A percentile compares a stretch with the other conserved stretches of the same genome.
phyloP scores from a whole-genome alignment of 1,140 invertebrate species.

The Drosophila parabipectinata region DNA sequence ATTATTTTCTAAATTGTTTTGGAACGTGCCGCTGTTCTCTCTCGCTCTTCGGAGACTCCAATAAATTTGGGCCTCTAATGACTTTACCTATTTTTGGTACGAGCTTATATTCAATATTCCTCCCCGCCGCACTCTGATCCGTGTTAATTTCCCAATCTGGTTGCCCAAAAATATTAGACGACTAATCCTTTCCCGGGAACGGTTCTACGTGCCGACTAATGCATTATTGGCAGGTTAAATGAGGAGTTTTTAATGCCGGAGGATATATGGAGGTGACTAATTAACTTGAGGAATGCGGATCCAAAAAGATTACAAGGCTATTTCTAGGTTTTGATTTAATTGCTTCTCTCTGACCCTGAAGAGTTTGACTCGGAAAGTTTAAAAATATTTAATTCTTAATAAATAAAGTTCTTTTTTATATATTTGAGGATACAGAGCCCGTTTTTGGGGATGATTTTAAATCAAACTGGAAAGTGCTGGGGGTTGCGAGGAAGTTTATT shows the following conservation, averaged over 20 bases:
- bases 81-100: constrained; percentile 49
- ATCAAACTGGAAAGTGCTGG: background rate
- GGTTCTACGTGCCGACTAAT: constrained; percentile 20
- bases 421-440: background rate
- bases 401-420: background rate
- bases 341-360: constrained; percentile 6
- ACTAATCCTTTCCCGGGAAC: constrained; percentile 59
- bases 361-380: too few species aligned
- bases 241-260: constrained; percentile 10
- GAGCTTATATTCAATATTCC: constrained; percentile 29
- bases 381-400: background rate
- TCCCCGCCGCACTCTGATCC: constrained; percentile 52
- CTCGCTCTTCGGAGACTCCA: constrained; percentile 21
- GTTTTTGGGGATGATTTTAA: constrained; percentile 36
- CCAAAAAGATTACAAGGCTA: constrained; percentile 9
- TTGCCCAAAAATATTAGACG: constrained; percentile 24
- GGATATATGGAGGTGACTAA: constrained; percentile 31
- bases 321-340: constrained; percentile 6
- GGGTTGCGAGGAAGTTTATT: constrained; percentile 59
- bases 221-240: constrained; percentile 20
- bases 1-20: constrained; percentile 83
- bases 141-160: constrained; percentile 45
- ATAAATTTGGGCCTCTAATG: constrained; percentile 71
- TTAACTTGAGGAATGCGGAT: constrained; percentile 23
- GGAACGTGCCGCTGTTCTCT: constrained; percentile 66